Evolutionary conservation across 2,113 vertebrate species (phyloP), one percentile per base, ranked within the genome.

Genomic region (Daboia siamensis): DNA sequence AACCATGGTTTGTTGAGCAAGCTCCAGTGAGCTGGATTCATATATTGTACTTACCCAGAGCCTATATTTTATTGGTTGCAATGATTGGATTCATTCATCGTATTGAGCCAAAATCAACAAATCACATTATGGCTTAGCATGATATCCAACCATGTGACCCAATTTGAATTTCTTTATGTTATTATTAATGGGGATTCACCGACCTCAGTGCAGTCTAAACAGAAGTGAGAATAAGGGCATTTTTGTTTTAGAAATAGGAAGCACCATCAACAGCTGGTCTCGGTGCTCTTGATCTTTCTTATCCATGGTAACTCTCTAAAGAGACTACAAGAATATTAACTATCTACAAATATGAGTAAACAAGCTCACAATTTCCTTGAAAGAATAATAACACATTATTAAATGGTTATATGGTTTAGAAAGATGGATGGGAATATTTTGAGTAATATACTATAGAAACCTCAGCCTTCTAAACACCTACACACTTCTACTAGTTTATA

Each of bases 241-340:
- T 88, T 56, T 88, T 56, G 23, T 44, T 33, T 48, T 51, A 33
- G 26, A 64, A 57, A 51, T 46, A 52, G 6, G 57, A 85, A 91
- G 57, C 29, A 87, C 56, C 9, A 51, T 91, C 44, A 52, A 26
- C n/a, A 64, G 56, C 15, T 29, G 59, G 55, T 56, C 55, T 59
- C 17, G 3, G 11, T 64, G 85, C 57, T 91, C 33, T 52, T 57
- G 23, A 48, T 21, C 46, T 46, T 87, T 51, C 46, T 29, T 46
- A 46, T 87, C 85, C 56, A 91, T 87, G 90, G 85, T 56, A 91
- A 91, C 85, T 64, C 57, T 59, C 26, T 64, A 91, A 61, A 44
- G 26, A 33, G 2, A 91, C 51, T n/a, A 86, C 24, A 86, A 24
- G 55, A 48, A n/a, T n/a, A 86, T 86, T 46, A 91, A 86, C 44